Conservation (phyloP, 2,888 invertebrate genomes). For the Drosophila heteroneura region DNA sequence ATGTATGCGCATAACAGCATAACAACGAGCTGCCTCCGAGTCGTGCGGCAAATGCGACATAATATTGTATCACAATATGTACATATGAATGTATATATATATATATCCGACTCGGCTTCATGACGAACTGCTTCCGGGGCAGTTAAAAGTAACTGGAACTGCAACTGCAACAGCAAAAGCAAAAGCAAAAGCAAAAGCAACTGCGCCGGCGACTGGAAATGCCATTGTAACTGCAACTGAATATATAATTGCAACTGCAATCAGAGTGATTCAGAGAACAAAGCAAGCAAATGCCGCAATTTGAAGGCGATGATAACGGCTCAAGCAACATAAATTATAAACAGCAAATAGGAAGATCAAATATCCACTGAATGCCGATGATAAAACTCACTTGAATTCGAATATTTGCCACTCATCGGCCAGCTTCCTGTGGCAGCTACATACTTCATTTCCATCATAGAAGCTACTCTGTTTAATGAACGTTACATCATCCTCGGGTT, state of each 20-base stretch:
- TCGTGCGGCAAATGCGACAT: conserved; percentile 41
- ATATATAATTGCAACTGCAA: conserved; percentile 34
- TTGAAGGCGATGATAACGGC: conserved; percentile 43
- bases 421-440: background rate
- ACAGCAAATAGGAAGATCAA: background rate
- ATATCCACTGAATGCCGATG: background rate
- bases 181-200: conserved; percentile 3
- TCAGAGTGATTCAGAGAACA: conserved; percentile 47
- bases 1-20: conserved; percentile 1
- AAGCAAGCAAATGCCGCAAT: conserved; percentile 51
- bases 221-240: conserved; percentile 1
- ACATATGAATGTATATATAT: background rate
- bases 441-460: background rate
- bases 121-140: conserved; percentile 47
- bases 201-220: conserved; percentile 1
- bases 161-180: background rate
- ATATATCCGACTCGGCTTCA: conserved; percentile 14
- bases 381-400: background rate
- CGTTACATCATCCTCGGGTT: background rate
- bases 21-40: conserved; percentile 1
- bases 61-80: conserved; percentile 48
- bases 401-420: background rate
- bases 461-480: background rate
- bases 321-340: conserved; percentile 1
- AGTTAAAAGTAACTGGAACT: conserved; percentile 24